Conservation (phyloP, 2,797 vertebrate genomes). For the Iguana delicatissima region DNA sequence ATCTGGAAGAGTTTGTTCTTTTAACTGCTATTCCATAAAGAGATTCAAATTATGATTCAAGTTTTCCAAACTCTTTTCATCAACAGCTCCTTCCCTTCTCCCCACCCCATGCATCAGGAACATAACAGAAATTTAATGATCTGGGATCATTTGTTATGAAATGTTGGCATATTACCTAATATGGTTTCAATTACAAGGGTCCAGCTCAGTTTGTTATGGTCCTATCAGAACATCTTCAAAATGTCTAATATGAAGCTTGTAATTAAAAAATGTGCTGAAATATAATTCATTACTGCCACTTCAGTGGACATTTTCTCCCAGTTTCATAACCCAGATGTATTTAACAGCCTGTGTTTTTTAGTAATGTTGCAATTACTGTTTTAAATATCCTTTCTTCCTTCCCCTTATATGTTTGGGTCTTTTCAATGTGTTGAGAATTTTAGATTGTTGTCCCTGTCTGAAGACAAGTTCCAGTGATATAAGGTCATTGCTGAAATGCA, state of each 20-base stretch:
- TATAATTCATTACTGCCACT: conserved; percentile 74
- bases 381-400: conserved; percentile 55
- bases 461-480: conserved; percentile 48
- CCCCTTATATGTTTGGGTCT: conserved; percentile 46
- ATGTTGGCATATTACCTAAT: conserved; percentile 44
- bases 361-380: conserved; percentile 72
- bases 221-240: conserved; percentile 63
- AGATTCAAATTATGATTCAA: not conserved
- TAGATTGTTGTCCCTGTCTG: conserved; percentile 28
- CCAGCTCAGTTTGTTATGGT: conserved; percentile 44
- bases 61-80: not conserved
- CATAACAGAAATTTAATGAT: not conserved
- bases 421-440: conserved; percentile 52
- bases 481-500: conserved; percentile 20
- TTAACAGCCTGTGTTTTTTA: conserved; percentile 75
- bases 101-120: not conserved
- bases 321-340: conserved; percentile 74
- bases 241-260: conserved; percentile 63
- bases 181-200: conserved; percentile 25
- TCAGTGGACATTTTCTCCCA: conserved; percentile 70
- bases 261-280: conserved; percentile 76
- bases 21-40: not conserved
- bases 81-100: not conserved
- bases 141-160: conserved; percentile 18
- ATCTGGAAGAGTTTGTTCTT: not conserved